Base-by-base conservation (phyloP, 2,113 vertebrate species). In the Chaetura pelagica region DNA sequence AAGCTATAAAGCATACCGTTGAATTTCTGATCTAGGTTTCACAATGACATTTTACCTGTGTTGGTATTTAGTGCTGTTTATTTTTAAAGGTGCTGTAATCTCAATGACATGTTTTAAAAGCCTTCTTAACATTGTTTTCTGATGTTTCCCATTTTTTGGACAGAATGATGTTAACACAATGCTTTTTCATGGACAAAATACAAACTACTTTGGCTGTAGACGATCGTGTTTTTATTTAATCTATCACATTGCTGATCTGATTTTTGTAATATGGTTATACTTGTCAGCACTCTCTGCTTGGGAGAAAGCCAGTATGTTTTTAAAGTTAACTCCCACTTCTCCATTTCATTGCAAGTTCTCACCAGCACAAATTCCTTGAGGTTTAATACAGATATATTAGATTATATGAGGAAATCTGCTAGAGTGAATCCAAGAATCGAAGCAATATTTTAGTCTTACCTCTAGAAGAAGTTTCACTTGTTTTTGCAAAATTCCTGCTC, bases 61-160 rank as follows among this genome's bases (percentile, higher is more conserved):
- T 97, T 98, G 98, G 97, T 97, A 98, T 98, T 98, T 96, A 88
- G 96, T 97, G 97, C 92, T 98, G 97, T 97, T 98, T 98, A 97
- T 97, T 98, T 98, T 98, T 97, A 98, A 98, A 97, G 97, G 97
- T 98, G 97, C 91, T 93, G 97, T 98, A 98, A 98, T 98, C 94
- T 98, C 97, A 97, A 97, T 97, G 97, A 98, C 97, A 97, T 98
- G 96, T 98, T 98, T 98, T 98, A 98, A 98, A 98, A 97, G 94
- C 97, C 95, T 97, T 97, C 95, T 97, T 97, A 97, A 97, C 97
- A 96, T 93, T 96, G 97, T 97, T 97, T 97, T 94, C 96, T 94
- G 96, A 96, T 80, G 81, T 90, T 94, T 63, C 85, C 87, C 86
- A 88, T 97, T 97, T 96, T 96, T 90, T 82, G 80, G 69, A 87